Evolutionary conservation across 2,113 vertebrate genomes (phyloP).

Genomic region (Macheiramphus alcinus): DNA sequence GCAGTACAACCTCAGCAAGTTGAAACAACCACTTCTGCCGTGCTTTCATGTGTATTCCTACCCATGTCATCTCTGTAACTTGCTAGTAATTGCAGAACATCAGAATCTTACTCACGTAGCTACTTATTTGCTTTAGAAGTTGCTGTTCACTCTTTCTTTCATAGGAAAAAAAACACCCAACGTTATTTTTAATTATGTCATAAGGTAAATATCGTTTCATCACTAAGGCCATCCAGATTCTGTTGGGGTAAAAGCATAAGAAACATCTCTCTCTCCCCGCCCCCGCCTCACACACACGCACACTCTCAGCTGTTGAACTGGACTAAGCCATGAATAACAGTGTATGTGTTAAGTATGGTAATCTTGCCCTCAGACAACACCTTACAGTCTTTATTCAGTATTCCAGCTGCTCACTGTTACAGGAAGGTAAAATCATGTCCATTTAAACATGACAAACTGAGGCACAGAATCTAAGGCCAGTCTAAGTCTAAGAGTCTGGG

Average conservation of each 20-base stretch:
- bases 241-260: background rate
- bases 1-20: background rate
- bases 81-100: background rate
- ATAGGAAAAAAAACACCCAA: accelerated
- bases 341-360: background rate
- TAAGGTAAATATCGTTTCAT: background rate
- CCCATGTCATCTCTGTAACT: background rate
- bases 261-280: background rate
- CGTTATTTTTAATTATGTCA: background rate
- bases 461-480: background rate
- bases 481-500: background rate
- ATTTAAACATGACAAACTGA: background rate
- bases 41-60: background rate
- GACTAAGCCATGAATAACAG: background rate
- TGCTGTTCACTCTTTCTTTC: background rate
- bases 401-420: background rate
- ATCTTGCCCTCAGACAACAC: background rate
- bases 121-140: background rate
- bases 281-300: no score
- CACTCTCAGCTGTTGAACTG: background rate
- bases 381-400: background rate
- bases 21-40: background rate
- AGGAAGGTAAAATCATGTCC: background rate
- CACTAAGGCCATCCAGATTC: background rate
- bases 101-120: background rate